phyloP scores from a whole-genome alignment of 2,797 vertebrate genomes.

The Agapornis canus region DNA sequence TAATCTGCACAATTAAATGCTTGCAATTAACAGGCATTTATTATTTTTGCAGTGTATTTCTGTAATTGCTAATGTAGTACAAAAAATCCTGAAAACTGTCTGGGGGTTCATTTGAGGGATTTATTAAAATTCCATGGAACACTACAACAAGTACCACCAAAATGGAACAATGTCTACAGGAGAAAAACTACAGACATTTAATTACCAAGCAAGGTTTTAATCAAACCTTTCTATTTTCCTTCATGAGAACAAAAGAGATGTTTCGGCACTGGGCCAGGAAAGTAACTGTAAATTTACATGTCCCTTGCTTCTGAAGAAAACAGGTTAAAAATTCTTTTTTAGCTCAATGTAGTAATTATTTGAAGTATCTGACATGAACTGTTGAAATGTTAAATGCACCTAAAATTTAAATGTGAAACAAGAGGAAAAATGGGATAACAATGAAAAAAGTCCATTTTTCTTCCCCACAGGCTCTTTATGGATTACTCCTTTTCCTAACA shows the following conservation, averaged over 20 bases:
- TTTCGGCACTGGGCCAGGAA: constrained; percentile 40
- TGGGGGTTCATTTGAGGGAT: constrained; percentile 43
- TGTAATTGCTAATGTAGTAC: constrained; percentile 12
- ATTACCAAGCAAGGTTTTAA: constrained; percentile 55
- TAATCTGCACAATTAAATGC: constrained; percentile 27
- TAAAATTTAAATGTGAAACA: constrained; percentile 5
- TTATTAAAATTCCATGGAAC: constrained; percentile 30
- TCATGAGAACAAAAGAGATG: constrained; percentile 14
- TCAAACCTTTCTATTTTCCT: constrained; percentile 54
- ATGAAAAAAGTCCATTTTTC: not conserved
- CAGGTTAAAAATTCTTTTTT: constrained; percentile 51
- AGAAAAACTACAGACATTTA: constrained; percentile 34
- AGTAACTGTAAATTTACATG: constrained; percentile 35
- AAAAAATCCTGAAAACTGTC: constrained; percentile 38
- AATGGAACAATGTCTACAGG: constrained; percentile 1
- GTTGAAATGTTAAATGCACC: constrained; percentile 26
- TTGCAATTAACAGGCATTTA: constrained; percentile 27
- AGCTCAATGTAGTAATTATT: constrained; percentile 44
- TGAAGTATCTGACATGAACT: not conserved
- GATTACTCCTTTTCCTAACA: not conserved
- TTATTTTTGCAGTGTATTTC: constrained; percentile 28
- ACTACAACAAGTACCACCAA: constrained; percentile 23
- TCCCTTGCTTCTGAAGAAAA: constrained; percentile 28
- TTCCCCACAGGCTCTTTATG: not conserved
- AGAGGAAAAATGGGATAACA: not conserved